Base-by-base conservation (phyloP, 2,113 vertebrate genomes). In the Urocolius indicus region DNA sequence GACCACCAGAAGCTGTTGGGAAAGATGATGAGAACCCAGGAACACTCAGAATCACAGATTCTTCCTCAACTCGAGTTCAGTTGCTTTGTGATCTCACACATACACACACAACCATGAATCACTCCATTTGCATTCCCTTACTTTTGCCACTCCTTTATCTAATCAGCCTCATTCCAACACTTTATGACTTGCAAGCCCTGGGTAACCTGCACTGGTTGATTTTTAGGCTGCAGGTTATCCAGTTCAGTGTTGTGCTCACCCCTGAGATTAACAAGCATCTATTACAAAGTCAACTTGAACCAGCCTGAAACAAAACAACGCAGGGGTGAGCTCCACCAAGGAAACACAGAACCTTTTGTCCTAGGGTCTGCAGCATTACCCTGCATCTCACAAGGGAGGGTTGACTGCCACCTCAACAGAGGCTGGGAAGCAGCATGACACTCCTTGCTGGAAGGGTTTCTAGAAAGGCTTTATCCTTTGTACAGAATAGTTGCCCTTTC, bases 61-160 rank as follows among this genome's bases (percentile, higher is more conserved):
- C 85, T 41, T 57, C 87, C 3, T 23, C 71, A 88, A 88, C 77
- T 48, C 14, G 0, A 85, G 84, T 63, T 90, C 68, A 74, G 89
- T 73, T 13, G 32, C 75, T 79, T 45, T 34, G 55, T 14, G 66
- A 80, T 71, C 65, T 29, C 71, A 55, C 79, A 52, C 83, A 66
- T 26, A 45, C 34, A 68, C n/a, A 84, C 77, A 59, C 48, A 36
- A 11, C 43, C 63, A 24, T 97, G 91, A 95, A 94, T 96, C 94
- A 96, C 52, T 57, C 41, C 73, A 86, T 93, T 92, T 96, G 94
- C 92, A 90, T 92, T 59, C 65, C 77, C 82, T 74, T 62, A 59
- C 71, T 94, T 89, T 94, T 79, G 94, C 83, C 91, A 87, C 96
- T 97, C 95, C 94, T 96, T 97, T 93, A 95, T 83, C 94, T 93